phyloP scores from a whole-genome alignment of 2,113 vertebrate genomes.

The Electrona antarctica region DNA sequence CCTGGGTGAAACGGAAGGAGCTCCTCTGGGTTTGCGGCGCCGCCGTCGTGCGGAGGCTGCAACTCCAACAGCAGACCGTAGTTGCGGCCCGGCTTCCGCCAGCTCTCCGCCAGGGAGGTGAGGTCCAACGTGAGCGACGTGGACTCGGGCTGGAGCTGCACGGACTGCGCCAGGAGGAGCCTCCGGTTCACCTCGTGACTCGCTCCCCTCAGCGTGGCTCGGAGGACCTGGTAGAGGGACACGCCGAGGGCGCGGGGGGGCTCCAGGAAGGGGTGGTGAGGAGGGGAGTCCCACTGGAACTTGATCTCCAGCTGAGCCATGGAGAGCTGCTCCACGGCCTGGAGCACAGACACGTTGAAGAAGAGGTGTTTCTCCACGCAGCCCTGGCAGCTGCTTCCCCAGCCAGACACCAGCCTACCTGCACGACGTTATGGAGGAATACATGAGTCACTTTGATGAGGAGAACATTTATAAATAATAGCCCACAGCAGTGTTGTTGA shows the following conservation, averaged over 20 bases:
- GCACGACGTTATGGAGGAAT: background rate
- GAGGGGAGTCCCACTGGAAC: conserved; percentile 75
- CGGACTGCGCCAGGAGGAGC: conserved; percentile 78
- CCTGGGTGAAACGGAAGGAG: conserved; percentile 27
- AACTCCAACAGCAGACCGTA: conserved; percentile 81
- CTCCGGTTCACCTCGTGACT: conserved; percentile 38
- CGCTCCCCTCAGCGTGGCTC: conserved; percentile 57
- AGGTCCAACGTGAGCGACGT: conserved; percentile 80
- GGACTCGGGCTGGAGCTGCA: conserved; percentile 65
- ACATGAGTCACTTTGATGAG: background rate
- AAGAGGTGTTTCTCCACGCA: conserved; percentile 84
- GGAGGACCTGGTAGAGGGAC: conserved; percentile 73
- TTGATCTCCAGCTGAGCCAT: conserved; percentile 85
- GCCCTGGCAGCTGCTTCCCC: conserved; percentile 50
- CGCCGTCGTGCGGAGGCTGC: conserved; percentile 32
- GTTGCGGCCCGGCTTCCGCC: conserved; percentile 63
- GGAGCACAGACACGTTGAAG: conserved; percentile 89
- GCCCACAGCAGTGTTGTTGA: too few species aligned
- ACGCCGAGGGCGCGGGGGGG: conserved; percentile 68
- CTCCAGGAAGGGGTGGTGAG: conserved; percentile 16
- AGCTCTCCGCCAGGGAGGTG: conserved; percentile 69
- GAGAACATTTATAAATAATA: too few species aligned
- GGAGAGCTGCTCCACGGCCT: conserved; percentile 82
- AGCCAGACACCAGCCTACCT: conserved; percentile 54
- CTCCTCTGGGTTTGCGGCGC: background rate